Conservation (phyloP, 2,888 invertebrate genomes). For the Acrobasis consociella region DNA sequence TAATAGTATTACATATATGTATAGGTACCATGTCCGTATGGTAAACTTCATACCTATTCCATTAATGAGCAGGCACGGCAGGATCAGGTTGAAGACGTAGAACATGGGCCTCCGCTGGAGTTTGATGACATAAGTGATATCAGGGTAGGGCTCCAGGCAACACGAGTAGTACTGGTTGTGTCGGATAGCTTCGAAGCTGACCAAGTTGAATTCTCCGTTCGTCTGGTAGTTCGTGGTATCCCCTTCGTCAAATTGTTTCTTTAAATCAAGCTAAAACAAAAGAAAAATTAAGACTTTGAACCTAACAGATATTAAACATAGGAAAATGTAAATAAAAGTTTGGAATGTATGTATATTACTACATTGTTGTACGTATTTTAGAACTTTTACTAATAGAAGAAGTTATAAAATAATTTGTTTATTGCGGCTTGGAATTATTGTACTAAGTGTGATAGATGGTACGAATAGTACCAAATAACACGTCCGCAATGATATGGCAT, state of each 20-base stretch:
- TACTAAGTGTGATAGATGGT: too few species aligned
- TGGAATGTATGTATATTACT: too few species aligned
- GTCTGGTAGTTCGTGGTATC: conserved; percentile 94
- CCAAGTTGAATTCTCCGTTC: conserved; percentile 94
- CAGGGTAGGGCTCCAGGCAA: conserved; percentile 92
- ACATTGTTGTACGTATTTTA: too few species aligned
- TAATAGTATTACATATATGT: too few species aligned
- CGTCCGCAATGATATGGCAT: too few species aligned
- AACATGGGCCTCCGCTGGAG: conserved; percentile 90
- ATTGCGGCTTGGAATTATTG: too few species aligned
- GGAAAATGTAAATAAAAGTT: too few species aligned
- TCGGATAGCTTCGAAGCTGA: conserved; percentile 88
- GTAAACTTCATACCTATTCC: conserved; percentile 85
- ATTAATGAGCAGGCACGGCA: conserved; percentile 93
- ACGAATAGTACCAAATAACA: too few species aligned
- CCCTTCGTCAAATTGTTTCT: conserved; percentile 90
- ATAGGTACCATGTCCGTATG: background rate
- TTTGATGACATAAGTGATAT: conserved; percentile 91
- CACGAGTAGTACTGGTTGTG: conserved; percentile 90
- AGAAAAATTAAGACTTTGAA: background rate
- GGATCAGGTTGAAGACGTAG: conserved; percentile 92
- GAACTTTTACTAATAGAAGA: too few species aligned
- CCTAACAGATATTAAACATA: too few species aligned
- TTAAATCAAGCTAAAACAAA: conserved; percentile 85
- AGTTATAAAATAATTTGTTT: too few species aligned